Evolutionary conservation across 2,113 vertebrate genomes (phyloP).

Genomic region (Megaceryle torquata): DNA sequence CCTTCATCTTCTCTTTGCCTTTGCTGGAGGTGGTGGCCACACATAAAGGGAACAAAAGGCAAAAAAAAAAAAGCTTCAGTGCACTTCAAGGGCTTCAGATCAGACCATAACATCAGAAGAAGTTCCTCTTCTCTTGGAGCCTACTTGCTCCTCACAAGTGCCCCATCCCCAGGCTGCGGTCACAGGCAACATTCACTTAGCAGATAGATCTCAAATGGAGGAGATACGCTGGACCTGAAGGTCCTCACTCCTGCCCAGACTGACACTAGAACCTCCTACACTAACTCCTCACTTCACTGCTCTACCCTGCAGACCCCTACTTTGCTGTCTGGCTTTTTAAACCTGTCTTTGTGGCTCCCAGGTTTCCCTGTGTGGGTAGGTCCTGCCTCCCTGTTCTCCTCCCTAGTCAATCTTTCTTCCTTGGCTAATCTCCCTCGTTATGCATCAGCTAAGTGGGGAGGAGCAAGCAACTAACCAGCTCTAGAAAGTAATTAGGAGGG

Average conservation of each 20-base stretch:
- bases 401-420: background rate
- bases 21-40: slow-evolving; percentile 51
- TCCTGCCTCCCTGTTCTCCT: background rate
- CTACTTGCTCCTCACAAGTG: background rate
- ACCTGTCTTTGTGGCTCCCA: background rate
- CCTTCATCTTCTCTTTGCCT: slow-evolving; percentile 76
- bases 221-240: background rate
- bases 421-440: background rate
- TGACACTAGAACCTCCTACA: background rate
- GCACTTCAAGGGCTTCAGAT: background rate
- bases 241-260: background rate
- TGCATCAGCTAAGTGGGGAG: background rate
- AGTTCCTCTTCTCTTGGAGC: background rate
- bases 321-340: background rate
- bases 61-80: background rate
- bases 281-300: accelerated
- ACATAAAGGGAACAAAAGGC: slow-evolving; percentile 26
- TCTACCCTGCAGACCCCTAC: background rate
- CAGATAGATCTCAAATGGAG: background rate
- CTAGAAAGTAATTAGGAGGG: background rate
- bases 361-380: accelerated
- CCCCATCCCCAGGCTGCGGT: background rate
- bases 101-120: background rate
- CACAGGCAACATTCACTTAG: no score
- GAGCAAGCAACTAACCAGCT: background rate